Evolutionary conservation across 64 coral and sea anemone species (phyloP), one percentile per base, ranked within the genome.

Genomic region (Montipora foliosa): DNA sequence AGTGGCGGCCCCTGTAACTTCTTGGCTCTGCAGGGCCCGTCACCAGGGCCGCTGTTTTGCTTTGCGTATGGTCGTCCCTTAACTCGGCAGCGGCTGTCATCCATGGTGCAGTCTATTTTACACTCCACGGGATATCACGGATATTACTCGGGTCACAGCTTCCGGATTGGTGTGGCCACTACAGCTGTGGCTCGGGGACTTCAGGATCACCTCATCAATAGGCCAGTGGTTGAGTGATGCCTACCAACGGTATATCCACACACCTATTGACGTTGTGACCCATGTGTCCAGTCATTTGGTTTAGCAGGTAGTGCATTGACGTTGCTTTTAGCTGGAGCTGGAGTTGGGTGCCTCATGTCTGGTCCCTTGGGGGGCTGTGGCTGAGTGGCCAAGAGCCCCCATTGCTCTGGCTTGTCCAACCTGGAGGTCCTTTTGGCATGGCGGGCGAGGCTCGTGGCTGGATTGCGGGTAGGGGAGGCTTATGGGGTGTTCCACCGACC

Each of bases 391-490:
- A 66, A 8, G 61, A 66, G 61, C 61, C 61, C 61, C 61, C 61
- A 66, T 66, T 66, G 6, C 61, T 66, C 61, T 14, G 61, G 61
- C 3, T 14, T 66, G 61, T 8, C 15, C 61, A 55, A 14, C 61
- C 61, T 0, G 61, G 61, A 66, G 22, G 72, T 29, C 72, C 21
- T 24, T 75, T 75, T 12, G 72, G 72, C 72, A 75, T 5, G 72
- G 72, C 2, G n/a, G 72, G 72, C n/a, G 72, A 24, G 72, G 72
- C 72, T 75, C n/a, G 22, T 75, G 72, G 72, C 72, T 75, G 72
- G n/a, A 24, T 75, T 75, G 72, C 22, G 72, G n/a, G 72, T 29
- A 75, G 72, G 72, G 72, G 21, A 75, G 72, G 72, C 72, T 44
- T 75, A 9, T 75, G 72, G n/a, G 72, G 12, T 75, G 22, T 25